These are phyloP conservation scores for Achatina immaculata DNA, from an alignment of 1,140 invertebrate species.

Conservation along the genomic window DNA sequence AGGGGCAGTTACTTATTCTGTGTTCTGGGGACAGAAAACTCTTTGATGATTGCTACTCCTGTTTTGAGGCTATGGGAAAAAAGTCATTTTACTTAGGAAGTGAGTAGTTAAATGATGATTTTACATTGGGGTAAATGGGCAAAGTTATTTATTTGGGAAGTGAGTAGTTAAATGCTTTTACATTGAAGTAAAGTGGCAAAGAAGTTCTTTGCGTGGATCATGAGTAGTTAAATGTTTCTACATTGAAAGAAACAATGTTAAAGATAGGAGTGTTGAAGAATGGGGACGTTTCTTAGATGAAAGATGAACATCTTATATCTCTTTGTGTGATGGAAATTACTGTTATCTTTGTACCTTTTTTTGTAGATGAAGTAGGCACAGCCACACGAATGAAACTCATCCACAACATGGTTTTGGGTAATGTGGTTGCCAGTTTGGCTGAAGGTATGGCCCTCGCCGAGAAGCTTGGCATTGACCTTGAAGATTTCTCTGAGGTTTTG, in stretches of 20 bases:
- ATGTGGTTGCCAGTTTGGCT: slow-evolving; percentile 87
- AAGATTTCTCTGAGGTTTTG: slow-evolving; percentile 91
- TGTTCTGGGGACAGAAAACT: slow-evolving; percentile 88
- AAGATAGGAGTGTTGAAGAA: too few species aligned
- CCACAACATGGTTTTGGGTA: slow-evolving; percentile 87
- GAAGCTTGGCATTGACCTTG: slow-evolving; percentile 87
- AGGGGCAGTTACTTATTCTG: slow-evolving; percentile 89
- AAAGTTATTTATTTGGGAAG: too few species aligned
- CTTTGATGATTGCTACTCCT: slow-evolving; percentile 92
- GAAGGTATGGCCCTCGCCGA: slow-evolving; percentile 95
- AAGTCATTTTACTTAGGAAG: slow-evolving; percentile 88
- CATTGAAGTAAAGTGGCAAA: too few species aligned
- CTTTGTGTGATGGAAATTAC: too few species aligned
- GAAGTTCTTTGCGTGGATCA: too few species aligned
- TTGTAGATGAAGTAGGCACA: slow-evolving; percentile 87
- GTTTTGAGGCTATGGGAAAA: slow-evolving; percentile 91
- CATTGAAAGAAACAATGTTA: too few species aligned
- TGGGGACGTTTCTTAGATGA: too few species aligned
- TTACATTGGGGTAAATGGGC: too few species aligned
- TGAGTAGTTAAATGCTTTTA: too few species aligned
- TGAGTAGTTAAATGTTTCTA: too few species aligned
- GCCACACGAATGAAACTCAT: slow-evolving; percentile 96
- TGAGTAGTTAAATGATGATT: too few species aligned
- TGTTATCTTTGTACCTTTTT: not conserved
- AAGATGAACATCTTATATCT: too few species aligned